Conservation (phyloP, 1,140 invertebrate genomes). For the Drosophila miranda region DNA sequence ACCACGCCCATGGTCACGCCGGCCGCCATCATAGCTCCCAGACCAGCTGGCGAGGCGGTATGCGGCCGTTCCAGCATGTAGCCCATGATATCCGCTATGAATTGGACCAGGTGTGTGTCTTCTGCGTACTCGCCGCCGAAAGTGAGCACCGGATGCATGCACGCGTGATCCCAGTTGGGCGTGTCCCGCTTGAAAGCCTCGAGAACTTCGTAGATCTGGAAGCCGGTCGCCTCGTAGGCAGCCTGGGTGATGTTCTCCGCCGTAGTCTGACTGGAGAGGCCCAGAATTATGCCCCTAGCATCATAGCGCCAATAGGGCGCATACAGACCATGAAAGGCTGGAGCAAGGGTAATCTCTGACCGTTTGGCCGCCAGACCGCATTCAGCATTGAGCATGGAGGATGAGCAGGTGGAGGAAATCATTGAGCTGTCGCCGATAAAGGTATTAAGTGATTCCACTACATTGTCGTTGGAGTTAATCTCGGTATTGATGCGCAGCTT, state of each 20-base stretch:
- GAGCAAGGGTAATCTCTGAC: constrained; percentile 95
- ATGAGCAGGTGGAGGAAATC: constrained; percentile 80
- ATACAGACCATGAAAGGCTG: constrained; percentile 96
- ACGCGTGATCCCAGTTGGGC: constrained; percentile 84
- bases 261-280: constrained; percentile 82
- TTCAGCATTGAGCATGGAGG: constrained; percentile 74
- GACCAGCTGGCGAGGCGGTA: constrained; percentile 95
- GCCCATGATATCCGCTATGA: constrained; percentile 96
- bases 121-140: constrained; percentile 95
- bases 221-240: constrained; percentile 94
- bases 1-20: constrained; percentile 92
- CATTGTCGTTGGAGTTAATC: constrained; percentile 86
- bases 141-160: constrained; percentile 85
- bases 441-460: constrained; percentile 72
- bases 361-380: constrained; percentile 73
- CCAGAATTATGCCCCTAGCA: constrained; percentile 86
- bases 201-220: constrained; percentile 91
- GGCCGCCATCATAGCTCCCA: constrained; percentile 96
- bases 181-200: constrained; percentile 90
- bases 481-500: constrained; percentile 89
- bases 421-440: constrained; percentile 77
- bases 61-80: constrained; percentile 88
- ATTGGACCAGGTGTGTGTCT: constrained; percentile 94
- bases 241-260: constrained; percentile 92
- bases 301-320: constrained; percentile 97